Base-by-base conservation (phyloP, 2,113 vertebrate species). In the Stegostoma tigrinum region DNA sequence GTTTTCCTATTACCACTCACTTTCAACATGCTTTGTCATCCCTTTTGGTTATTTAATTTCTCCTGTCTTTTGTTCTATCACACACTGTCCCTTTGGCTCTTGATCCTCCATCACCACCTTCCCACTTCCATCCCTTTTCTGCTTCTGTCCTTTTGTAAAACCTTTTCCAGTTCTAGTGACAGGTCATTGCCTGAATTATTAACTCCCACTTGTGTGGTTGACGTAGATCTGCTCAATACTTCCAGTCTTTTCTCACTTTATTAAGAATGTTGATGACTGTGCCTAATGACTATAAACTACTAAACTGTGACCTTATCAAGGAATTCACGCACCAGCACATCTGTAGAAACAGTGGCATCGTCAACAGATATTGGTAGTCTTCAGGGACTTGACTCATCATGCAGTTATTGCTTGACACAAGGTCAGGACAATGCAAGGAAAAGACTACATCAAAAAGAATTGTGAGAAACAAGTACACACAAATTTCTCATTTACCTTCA, bases 221-320 rank as follows among this genome's bases (percentile, higher is more conserved):
- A n/a, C 2, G 27, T 27, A 75, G 8, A 10, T 34, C 72, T 75
- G 72, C 30, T 10, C 2, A 75, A 27, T 75, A 75, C n/a, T 75
- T 75, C 30, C 72, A 75, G 30, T 14, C 10, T 34, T 75, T 27
- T 34, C 70, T 72, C 70, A 72, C 24, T 75, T 75, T 75, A 75
- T n/a, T 34, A 34, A 30, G 34, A 34, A 38, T 19, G 4, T 24
- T 94, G 42, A 30, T 45, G 42, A 34, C 42, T 42, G 38, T 72
- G 45, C 67, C 67, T 7, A 70, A 95, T 75, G 94, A 95, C 66
- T 95, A 75, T 19, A 95, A 95, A 72, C 23, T 95, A 42, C 94
- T 95, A 95, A 95, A 52, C 67, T 15, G 12, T 95, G 42, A 95
- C 94, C 94, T 95, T 75, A 68, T 72, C 3, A 27, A 95, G 24